A percentile compares a stretch with the other conserved stretches of the same genome.
These are phyloP conservation scores for Heterodera schachtii DNA, from an alignment of 1,140 invertebrate genomes.

Conservation along the genomic window DNA sequence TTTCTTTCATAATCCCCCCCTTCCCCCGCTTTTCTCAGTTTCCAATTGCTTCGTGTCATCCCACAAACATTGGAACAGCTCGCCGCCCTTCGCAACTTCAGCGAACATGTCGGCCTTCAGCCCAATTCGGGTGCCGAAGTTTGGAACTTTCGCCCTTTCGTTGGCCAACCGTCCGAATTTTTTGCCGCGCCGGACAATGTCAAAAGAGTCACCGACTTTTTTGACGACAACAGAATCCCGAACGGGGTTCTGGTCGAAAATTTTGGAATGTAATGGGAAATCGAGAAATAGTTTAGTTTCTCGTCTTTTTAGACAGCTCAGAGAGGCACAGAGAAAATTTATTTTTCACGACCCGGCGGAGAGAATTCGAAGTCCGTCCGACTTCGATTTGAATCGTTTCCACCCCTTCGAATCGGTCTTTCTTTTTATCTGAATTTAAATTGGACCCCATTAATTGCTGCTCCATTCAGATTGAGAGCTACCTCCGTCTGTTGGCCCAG, in stretches of 20 bases:
- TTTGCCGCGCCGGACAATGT: slow-evolving; percentile 13
- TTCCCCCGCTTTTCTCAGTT: neutral
- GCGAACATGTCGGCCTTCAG: neutral
- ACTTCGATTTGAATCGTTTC: slow-evolving; percentile 17
- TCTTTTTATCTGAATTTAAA: neutral
- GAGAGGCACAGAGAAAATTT: neutral
- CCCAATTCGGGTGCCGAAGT: slow-evolving; percentile 4
- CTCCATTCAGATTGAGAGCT: slow-evolving; percentile 29
- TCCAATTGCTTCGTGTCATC: slow-evolving; percentile 18
- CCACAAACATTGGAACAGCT: slow-evolving; percentile 5
- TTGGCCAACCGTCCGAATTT: slow-evolving; percentile 19
- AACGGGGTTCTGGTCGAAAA: slow-evolving; percentile 12
- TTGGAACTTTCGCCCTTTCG: slow-evolving; percentile 17
- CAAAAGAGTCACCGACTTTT: slow-evolving; percentile 7
- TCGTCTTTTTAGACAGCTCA: slow-evolving; percentile 5
- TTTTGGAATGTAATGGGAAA: slow-evolving; percentile 14
- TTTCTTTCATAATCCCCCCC: too few species aligned
- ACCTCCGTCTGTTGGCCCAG: slow-evolving; percentile 30
- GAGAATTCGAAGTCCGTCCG: neutral
- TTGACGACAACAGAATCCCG: slow-evolving; percentile 3
- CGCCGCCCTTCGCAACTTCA: slow-evolving; percentile 19
- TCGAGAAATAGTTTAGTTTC: neutral
- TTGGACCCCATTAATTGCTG: neutral
- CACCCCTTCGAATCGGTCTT: slow-evolving; percentile 16
- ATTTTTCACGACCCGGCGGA: slow-evolving; percentile 10